phyloP scores from a whole-genome alignment of 2,797 vertebrate genomes.

The Acanthis flammea region DNA sequence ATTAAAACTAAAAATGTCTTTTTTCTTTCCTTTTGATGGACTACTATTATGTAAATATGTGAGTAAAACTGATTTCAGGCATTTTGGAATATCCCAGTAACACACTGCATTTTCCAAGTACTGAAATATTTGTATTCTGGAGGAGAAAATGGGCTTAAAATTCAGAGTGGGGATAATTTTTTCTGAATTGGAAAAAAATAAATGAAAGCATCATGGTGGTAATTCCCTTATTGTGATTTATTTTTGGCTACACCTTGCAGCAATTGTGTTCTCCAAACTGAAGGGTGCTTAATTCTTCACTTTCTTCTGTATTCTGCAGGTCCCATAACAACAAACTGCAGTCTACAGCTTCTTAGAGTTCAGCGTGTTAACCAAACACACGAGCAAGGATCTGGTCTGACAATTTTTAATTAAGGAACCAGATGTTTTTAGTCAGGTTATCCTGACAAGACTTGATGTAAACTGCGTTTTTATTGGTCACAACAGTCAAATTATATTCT shows the following conservation, averaged over 20 bases:
- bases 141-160: neutral
- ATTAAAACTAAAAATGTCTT: constrained; percentile 8
- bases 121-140: neutral
- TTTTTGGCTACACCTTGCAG: constrained; percentile 75
- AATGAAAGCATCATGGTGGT: constrained; percentile 75
- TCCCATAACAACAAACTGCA: constrained; percentile 99
- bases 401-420: constrained; percentile 81
- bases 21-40: constrained; percentile 24
- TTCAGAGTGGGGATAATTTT: neutral
- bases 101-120: constrained; percentile 29
- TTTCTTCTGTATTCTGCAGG: constrained; percentile 90
- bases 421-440: constrained; percentile 80
- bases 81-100: constrained; percentile 33
- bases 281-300: constrained; percentile 86
- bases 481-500: constrained; percentile 76
- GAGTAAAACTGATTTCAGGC: constrained; percentile 37
- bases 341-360: constrained; percentile 92
- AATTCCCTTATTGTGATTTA: constrained; percentile 56
- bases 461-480: constrained; percentile 81
- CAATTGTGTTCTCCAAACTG: constrained; percentile 70
- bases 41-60: constrained; percentile 19
- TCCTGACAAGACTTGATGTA: constrained; percentile 80
- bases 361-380: constrained; percentile 79
- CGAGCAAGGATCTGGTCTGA: constrained; percentile 82
- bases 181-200: neutral